Base-by-base conservation (phyloP, 2,797 vertebrate species). In the Tarsius wallacei region DNA sequence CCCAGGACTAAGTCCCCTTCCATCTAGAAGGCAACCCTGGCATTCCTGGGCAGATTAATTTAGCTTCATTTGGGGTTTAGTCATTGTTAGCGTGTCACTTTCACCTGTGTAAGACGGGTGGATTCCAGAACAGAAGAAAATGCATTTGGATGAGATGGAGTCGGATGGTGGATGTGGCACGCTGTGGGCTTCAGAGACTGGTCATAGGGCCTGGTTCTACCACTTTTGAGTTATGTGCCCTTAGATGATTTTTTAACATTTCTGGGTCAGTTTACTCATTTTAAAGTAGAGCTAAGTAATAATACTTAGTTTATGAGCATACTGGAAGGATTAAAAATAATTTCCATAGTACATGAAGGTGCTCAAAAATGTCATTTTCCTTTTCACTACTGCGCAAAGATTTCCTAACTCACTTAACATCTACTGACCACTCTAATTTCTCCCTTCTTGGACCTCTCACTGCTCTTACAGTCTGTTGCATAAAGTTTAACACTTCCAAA, bases 201-300 rank as follows among this genome's bases (percentile, higher is more conserved):
- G 59, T 33, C 11, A 17, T 14, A 19, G 70, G 73, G 51, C n/a
- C 59, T 91, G 80, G 28, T 49, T 90, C 42, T 2, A 73, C 61
- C 31, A 31, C 22, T 33, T 82, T 59, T 31, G 4, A 78, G 74
- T 21, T 84, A 24, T 42, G 74, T 31, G 31, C 15, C 61, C 90
- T 89, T 42, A 31, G 9, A 15, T 22, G 36, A 49, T 82, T 33
- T 76, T 61, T 94, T 63, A 49, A 87, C 49, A 81, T 77, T 85
- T 76, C 70, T 31, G 7, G 93, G 51, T 76, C 64, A 86, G n/a
- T 68, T 91, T 96, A 64, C 57, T 90, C 70, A 77, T 2, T 80
- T 28, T n/a, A 85, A 76, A 96, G 73, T 5, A 89, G 26, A 84
- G 33, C 36, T 94, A 94, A 96, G 33, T 31, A 88, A 86, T 51